phyloP scores from a whole-genome alignment of 2,888 invertebrate genomes.

The Paralinhomoeus sp. region DNA sequence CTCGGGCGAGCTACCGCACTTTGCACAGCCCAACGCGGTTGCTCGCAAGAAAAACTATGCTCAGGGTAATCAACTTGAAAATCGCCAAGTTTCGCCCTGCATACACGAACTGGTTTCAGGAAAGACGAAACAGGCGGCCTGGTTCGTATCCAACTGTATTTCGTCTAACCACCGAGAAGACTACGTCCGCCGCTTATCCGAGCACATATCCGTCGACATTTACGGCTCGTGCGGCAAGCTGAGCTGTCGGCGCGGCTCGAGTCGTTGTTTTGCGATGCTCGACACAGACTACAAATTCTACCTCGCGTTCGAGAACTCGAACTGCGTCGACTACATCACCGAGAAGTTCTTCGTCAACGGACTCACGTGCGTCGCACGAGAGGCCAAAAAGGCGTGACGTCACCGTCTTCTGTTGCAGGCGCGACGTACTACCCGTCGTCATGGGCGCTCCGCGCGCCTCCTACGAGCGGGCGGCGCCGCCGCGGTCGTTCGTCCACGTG shows the following conservation, averaged over 20 bases:
- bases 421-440: constrained; percentile 5
- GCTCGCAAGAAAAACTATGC: neutral
- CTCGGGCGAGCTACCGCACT: neutral
- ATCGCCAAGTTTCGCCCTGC: too few species aligned
- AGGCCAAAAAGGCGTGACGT: neutral
- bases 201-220: neutral
- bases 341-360: constrained; percentile 93
- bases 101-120: neutral
- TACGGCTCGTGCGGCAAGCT: constrained; percentile 1
- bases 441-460: constrained; percentile 59
- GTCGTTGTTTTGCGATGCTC: constrained; percentile 56
- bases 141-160: constrained; percentile 1
- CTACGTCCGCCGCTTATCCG: neutral
- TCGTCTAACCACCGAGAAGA: neutral
- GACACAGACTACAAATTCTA: constrained; percentile 86
- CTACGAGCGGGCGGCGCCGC: constrained; percentile 63
- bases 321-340: constrained; percentile 80
- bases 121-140: neutral
- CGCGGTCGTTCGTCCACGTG: constrained; percentile 76
- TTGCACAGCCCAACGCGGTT: neutral
- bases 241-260: neutral
- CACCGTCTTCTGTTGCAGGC: constrained; percentile 1
- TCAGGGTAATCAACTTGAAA: too few species aligned
- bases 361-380: constrained; percentile 41
- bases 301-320: constrained; percentile 85